These are phyloP conservation scores for Hypsopygia costalis DNA, from an alignment of 2,888 invertebrate genomes.

Conservation along the genomic window DNA sequence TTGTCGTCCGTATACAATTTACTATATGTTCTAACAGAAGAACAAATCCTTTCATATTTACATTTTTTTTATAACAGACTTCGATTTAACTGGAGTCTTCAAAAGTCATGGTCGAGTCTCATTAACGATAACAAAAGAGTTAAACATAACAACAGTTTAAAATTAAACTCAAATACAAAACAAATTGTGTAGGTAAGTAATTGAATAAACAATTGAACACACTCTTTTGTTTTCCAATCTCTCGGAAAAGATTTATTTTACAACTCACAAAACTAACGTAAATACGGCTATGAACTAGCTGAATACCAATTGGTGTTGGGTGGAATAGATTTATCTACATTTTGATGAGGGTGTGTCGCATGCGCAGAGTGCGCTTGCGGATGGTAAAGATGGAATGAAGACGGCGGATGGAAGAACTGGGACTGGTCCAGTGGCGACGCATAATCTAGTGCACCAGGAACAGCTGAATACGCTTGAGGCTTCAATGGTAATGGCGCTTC, in stretches of 20 bases:
- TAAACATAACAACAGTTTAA: slow-evolving; percentile 38
- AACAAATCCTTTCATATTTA: slow-evolving; percentile 13
- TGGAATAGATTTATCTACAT: slow-evolving; percentile 82
- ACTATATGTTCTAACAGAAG: slow-evolving; percentile 24
- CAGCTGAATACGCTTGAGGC: slow-evolving; percentile 93
- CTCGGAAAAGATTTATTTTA: background rate
- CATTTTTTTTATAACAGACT: slow-evolving; percentile 11
- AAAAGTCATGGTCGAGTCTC: slow-evolving; percentile 31
- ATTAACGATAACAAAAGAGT: slow-evolving; percentile 34
- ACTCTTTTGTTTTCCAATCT: slow-evolving; percentile 7
- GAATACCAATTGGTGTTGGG: slow-evolving; percentile 90
- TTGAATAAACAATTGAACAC: slow-evolving; percentile 15
- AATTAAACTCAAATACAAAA: slow-evolving; percentile 16
- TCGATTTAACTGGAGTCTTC: slow-evolving; percentile 17
- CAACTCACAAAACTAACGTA: slow-evolving; percentile 20
- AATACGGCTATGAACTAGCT: slow-evolving; percentile 85
- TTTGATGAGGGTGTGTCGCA: slow-evolving; percentile 64
- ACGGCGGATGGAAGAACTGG: slow-evolving; percentile 89
- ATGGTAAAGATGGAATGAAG: slow-evolving; percentile 95
- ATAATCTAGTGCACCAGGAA: slow-evolving; percentile 84
- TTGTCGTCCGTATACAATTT: slow-evolving; percentile 57
- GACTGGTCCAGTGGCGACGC: slow-evolving; percentile 88
- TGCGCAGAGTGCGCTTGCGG: slow-evolving; percentile 77
- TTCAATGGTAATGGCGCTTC: slow-evolving; percentile 87
- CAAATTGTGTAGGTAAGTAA: slow-evolving; percentile 8